These are phyloP conservation scores for Periparus ater DNA, from an alignment of 2,797 vertebrate species.

Conservation along the genomic window DNA sequence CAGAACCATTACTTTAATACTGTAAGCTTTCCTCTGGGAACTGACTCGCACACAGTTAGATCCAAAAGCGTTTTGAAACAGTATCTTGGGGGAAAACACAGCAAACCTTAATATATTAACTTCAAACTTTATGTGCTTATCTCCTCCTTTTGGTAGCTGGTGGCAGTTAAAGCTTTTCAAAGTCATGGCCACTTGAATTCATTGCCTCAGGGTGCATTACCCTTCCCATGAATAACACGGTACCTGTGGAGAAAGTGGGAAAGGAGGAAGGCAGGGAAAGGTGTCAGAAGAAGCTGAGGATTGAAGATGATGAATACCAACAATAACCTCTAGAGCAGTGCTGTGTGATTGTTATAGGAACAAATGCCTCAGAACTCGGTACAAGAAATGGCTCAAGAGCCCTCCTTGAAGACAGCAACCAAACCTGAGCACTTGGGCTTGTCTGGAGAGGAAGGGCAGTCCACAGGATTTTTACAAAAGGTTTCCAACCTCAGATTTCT, in stretches of 20 bases:
- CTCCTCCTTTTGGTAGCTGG: constrained; percentile 44
- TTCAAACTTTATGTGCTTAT: constrained; percentile 78
- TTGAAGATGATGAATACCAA: background rate
- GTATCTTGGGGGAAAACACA: constrained; percentile 67
- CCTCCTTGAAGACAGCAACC: background rate
- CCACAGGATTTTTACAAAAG: background rate
- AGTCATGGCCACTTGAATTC: constrained; percentile 86
- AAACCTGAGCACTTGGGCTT: background rate
- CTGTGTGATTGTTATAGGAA: background rate
- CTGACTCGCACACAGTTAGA: constrained; percentile 59
- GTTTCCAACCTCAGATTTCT: background rate
- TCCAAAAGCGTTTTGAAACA: constrained; percentile 69
- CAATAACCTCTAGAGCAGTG: background rate
- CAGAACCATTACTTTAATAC: constrained; percentile 69
- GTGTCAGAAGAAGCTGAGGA: background rate
- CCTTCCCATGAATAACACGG: constrained; percentile 94
- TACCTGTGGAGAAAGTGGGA: constrained; percentile 73
- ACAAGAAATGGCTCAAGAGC: background rate
- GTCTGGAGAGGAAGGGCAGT: background rate
- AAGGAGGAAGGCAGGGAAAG: background rate
- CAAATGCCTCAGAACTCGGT: fast-evolving
- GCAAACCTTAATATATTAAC: constrained; percentile 75
- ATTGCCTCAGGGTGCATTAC: constrained; percentile 96
- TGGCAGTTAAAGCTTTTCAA: constrained; percentile 87
- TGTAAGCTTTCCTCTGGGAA: constrained; percentile 71